phyloP scores from a whole-genome alignment of 2,113 vertebrate species.

The Cephalophus harveyi region DNA sequence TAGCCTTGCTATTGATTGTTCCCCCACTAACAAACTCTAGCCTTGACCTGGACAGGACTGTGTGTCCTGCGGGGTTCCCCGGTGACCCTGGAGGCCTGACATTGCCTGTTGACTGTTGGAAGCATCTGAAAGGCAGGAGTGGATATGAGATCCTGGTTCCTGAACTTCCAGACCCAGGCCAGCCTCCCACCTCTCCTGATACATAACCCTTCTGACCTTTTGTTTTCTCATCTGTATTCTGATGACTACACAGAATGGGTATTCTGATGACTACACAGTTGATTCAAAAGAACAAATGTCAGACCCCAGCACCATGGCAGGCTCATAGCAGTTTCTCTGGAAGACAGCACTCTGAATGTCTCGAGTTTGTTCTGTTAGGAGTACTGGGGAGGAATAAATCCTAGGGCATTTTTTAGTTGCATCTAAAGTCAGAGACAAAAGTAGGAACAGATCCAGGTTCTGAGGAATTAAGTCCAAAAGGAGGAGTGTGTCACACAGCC shows the following conservation, averaged over 20 bases:
- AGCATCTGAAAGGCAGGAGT: no score
- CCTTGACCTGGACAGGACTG: rapidly evolving
- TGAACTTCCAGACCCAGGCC: neutral
- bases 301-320: rapidly evolving
- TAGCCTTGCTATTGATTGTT: neutral
- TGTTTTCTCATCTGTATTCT: neutral
- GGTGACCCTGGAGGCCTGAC: neutral
- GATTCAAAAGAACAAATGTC: neutral
- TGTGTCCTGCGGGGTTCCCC: neutral
- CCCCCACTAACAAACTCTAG: neutral
- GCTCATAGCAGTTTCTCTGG: neutral
- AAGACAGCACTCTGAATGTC: neutral
- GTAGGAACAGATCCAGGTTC: neutral
- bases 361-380: neutral
- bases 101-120: neutral
- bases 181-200: no score
- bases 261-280: neutral
- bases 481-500: neutral
- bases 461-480: neutral
- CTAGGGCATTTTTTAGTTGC: neutral
- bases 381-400: neutral
- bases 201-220: neutral
- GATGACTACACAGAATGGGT: no score
- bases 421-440: neutral
- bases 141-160: neutral